Percentiles rank a stretch among this genome's conserved stretches.
Conservation (phyloP, 2,113 vertebrate species). For the Chionis minor region DNA sequence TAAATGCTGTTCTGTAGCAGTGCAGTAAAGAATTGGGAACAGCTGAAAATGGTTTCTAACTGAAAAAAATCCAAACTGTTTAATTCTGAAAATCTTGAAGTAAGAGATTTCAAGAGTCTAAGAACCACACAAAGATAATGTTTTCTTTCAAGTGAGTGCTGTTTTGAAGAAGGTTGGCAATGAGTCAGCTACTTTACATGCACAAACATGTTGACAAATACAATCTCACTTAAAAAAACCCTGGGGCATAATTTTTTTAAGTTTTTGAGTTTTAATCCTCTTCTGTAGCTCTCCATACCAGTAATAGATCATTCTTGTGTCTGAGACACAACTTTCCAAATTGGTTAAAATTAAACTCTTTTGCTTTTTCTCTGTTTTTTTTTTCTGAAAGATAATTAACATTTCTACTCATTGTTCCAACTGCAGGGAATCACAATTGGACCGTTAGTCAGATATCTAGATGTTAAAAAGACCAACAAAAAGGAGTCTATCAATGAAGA, state of each 20-base stretch:
- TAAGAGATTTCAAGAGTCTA: not conserved
- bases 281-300: not conserved
- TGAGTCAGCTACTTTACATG: not conserved
- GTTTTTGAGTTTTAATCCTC: not conserved
- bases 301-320: not conserved
- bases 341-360: not conserved
- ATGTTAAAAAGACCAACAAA: slow-evolving; percentile 91
- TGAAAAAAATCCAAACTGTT: not conserved
- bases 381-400: not conserved
- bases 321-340: not conserved
- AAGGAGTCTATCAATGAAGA: slow-evolving; percentile 91
- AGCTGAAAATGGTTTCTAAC: not conserved
- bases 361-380: not conserved
- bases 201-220: not conserved
- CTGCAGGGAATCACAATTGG: slow-evolving; percentile 92
- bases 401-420: slow-evolving; percentile 9
- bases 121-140: not conserved
- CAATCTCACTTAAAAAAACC: accelerated
- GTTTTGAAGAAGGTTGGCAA: not conserved
- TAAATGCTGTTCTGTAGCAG: not conserved
- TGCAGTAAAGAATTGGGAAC: not conserved
- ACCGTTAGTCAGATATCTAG: slow-evolving; percentile 89
- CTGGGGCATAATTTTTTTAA: accelerated
- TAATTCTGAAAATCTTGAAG: not conserved
- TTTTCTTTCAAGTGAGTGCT: not conserved